Evolutionary conservation across 2,113 vertebrate species (phyloP), one percentile per base, ranked within the genome.

Genomic region (Pelvicachromis taeniatus): DNA sequence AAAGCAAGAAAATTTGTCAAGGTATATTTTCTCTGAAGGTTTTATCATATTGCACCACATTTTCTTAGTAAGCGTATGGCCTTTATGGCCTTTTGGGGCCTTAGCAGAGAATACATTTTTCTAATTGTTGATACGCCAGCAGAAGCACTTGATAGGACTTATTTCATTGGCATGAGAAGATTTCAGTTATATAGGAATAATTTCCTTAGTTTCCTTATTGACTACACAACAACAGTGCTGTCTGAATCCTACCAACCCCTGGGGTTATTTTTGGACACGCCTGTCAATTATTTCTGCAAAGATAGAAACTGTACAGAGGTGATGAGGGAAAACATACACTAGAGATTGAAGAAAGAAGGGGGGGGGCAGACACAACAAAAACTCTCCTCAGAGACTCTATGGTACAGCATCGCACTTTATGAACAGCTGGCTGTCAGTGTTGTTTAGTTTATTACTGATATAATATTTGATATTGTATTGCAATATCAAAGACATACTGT

Each of bases 261-360:
- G 35, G 33, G 73, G 70, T 77, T 89, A 78, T 90, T 87, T 93
- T 88, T 81, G 58, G 78, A 89, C 23, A 31, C 77, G 81, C 26
- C 56, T 89, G 82, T 82, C 63, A 87, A 53, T 33, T 52, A 73
- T 33, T 19, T 31, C 50, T 53, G 55, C 21, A 78, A 35, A 56
- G n/a, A 59, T 8, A 54, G 33, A 38, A 26, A 80, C n/a, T 68
- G 29, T 21, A 33, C 3, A 55, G 55, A 77, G 58, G 54, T 78
- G 85, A 84, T 19, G 13, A 73, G 50, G 40, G 73, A 86, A 89
- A 87, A 63, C 40, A 88, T 40, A 14, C 55, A 48, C 48, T 77
- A 48, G 80, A 86, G 38, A 77, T 19, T 78, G 13, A 48, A 82
- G 26, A 26, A 53, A 19, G 26, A 82, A 17, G 48, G 84, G 53